A percentile compares a stretch with the other conserved stretches of the same genome.
Conservation (phyloP, 2,888 invertebrate genomes). For the Temnothorax rugatulus region DNA sequence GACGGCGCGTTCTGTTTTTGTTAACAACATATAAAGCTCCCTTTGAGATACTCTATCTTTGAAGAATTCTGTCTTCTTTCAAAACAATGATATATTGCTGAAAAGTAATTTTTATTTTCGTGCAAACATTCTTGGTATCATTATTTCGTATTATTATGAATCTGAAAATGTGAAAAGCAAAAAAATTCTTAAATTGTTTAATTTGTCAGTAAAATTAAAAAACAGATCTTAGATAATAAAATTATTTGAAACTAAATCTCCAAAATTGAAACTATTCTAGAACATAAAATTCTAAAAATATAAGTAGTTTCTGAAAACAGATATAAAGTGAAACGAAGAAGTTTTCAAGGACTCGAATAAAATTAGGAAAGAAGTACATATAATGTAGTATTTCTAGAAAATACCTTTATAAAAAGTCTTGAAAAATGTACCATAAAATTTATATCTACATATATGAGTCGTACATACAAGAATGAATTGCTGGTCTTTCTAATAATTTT, state of each 20-base stretch:
- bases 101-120: conserved; percentile 2
- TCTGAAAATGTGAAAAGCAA: background rate
- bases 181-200: background rate
- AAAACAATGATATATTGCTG: background rate
- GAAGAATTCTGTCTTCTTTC: conserved; percentile 26
- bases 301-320: background rate
- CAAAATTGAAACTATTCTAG: background rate
- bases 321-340: background rate
- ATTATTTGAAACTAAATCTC: background rate
- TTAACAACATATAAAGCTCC: conserved; percentile 21
- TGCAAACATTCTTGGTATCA: background rate
- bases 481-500: conserved; percentile 1
- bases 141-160: background rate
- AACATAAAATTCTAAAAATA: background rate
- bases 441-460: too few relatives aligned
- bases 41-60: background rate
- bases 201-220: background rate
- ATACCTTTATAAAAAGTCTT: background rate
- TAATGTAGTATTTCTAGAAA: background rate
- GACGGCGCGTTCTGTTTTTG: conserved; percentile 33
- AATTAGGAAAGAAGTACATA: background rate
- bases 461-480: background rate
- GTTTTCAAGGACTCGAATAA: background rate
- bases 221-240: background rate
- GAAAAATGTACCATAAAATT: conserved; percentile 14